A percentile compares a stretch with the other conserved stretches of the same genome.
Conservation (phyloP, 2,888 invertebrate genomes). For the Hecatera dysodea region DNA sequence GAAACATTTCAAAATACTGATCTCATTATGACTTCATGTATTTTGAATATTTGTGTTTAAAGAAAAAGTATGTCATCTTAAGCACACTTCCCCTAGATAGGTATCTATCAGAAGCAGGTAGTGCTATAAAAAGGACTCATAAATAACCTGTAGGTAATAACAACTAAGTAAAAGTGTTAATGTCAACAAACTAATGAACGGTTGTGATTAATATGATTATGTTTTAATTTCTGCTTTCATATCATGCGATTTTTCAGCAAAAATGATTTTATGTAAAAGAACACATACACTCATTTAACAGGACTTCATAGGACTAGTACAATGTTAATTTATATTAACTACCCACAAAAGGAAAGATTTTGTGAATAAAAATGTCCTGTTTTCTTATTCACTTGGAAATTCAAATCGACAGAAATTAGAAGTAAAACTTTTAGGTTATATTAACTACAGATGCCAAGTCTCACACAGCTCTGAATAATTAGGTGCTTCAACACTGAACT, state of each 20-base stretch:
- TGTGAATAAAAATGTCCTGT: conserved; percentile 83
- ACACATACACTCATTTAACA: conserved; percentile 84
- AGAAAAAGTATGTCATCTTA: no score
- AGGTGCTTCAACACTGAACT: conserved; percentile 61
- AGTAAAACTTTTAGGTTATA: conserved; percentile 59
- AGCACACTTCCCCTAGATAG: no score
- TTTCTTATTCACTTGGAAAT: conserved; percentile 79
- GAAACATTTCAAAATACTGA: no score
- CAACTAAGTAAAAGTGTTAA: conserved; percentile 32
- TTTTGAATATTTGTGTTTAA: no score
- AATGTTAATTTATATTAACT: conserved; percentile 67
- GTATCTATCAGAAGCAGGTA: no score
- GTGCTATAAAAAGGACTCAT: conserved; percentile 41
- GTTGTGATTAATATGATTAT: conserved; percentile 26
- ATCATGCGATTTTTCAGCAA: conserved; percentile 56
- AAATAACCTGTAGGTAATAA: conserved; percentile 32
- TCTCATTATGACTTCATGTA: no score
- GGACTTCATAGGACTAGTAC: conserved; percentile 52
- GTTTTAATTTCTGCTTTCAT: conserved; percentile 25
- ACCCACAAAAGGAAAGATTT: conserved; percentile 63
- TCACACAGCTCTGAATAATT: conserved; percentile 68
- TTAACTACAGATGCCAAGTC: conserved; percentile 70
- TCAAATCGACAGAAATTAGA: conserved; percentile 56
- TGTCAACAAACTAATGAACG: conserved; percentile 35
- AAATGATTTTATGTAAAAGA: conserved; percentile 70